phyloP scores from a whole-genome alignment of 23 tunicate genomes.

The Halocynthia roretzi region DNA sequence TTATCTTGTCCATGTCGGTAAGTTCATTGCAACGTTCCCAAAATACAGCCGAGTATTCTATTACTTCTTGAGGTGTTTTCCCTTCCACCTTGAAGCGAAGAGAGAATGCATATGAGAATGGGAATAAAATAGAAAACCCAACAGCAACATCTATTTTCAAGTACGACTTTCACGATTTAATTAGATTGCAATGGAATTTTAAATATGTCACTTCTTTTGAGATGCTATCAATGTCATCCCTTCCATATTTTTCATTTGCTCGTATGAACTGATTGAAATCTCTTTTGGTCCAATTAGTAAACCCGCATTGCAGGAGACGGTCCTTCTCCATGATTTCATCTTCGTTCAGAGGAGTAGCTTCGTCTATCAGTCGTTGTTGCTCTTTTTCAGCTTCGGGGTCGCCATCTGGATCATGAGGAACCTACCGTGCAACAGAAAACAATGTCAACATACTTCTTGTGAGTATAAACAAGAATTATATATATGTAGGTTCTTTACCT shows the following conservation, averaged over 20 bases:
- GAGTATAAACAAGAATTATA: too few relatives aligned
- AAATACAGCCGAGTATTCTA: constrained; percentile 94
- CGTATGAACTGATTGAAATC: constrained; percentile 94
- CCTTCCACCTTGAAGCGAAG: constrained; percentile 69
- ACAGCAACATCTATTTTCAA: background rate
- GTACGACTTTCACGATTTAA: too few relatives aligned
- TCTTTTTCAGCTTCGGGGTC: constrained; percentile 49
- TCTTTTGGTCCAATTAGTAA: constrained; percentile 87
- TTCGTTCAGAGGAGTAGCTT: constrained; percentile 70
- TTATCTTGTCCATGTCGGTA: constrained; percentile 90
- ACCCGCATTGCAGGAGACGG: constrained; percentile 78
- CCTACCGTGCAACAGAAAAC: constrained; percentile 5
- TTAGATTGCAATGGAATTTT: background rate
- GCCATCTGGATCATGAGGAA: constrained; percentile 55
- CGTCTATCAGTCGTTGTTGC: constrained; percentile 77
- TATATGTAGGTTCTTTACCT: constrained; percentile 29
- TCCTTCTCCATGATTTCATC: constrained; percentile 87
- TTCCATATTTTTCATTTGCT: constrained; percentile 95
- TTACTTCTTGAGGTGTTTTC: constrained; percentile 85
- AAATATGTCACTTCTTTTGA: constrained; percentile 63
- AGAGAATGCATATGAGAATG: background rate
- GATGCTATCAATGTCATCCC: constrained; percentile 94
- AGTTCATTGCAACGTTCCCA: constrained; percentile 97
- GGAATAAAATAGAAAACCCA: background rate
- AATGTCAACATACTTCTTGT: too few relatives aligned